Base-by-base conservation (phyloP, 2,888 invertebrate species). In the Lasioglossum vierecki region DNA sequence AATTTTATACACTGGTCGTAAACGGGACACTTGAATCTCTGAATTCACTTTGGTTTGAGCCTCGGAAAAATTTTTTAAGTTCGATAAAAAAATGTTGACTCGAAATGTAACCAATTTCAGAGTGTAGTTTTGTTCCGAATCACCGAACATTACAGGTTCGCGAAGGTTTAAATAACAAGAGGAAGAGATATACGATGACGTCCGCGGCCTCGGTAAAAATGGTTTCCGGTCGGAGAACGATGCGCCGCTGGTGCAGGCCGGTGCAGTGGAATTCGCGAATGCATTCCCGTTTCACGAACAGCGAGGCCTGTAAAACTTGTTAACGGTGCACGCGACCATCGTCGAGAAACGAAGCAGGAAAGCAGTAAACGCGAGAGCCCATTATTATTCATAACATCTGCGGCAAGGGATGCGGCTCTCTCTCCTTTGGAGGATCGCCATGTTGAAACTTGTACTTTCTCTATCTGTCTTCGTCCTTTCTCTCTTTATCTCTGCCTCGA, bases 271-370 rank as follows among this genome's bases (percentile, higher is more conserved):
- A 83, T 78, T 83, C 74, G 60, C 22, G 60, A 63, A 84, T 63
- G 63, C 77, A 83, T 80, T 76, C 68, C 72, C 30, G 41, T 35
- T 83, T 57, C 57, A 41, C 75, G 75, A 57, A 76, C 8, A 49
- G 4, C 13, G 74, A n/a, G 30, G 76, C 77, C 79, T 70, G 74
- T 68, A 68, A 75, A 82, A 88, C 81, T 81, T 79, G 83, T 84
- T 86, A 80, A 68, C 57, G 78, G 46, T 35, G 18, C 85, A 60
- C 66, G 77, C 76, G 78, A 77, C 68, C 26, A 41, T 22, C 71
- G 75, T 41, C 72, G 18, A 8, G 15, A 8, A 79, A 39, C 22
- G 26, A 66, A n/a, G 57, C 18, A n/a, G 22, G 39, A 30, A 41
- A 75, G 63, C 26, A 41, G n/a, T 18, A 49, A 49, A 22, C 72